Evolutionary conservation across 2,888 invertebrate species (phyloP).

Genomic region (Oxyscelio sp.): DNA sequence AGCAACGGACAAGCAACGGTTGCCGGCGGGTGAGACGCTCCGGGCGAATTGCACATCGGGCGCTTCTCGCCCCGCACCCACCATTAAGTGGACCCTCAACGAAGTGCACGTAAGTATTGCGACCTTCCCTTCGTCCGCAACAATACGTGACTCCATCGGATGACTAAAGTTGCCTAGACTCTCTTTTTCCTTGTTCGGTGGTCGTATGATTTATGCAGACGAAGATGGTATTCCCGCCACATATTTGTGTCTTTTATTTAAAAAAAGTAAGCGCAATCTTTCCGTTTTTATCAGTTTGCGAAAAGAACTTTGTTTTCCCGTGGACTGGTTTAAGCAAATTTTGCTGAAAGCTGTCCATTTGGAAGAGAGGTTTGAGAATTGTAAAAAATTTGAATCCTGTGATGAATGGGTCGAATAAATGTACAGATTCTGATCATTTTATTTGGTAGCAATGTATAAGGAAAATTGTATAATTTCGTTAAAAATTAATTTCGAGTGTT

Average conservation of each 20-base stretch:
- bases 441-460: no score
- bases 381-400: no score
- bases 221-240: conserved; percentile 52
- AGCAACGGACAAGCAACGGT: conserved; percentile 84
- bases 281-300: no score
- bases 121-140: conserved; percentile 46
- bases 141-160: conserved; percentile 84
- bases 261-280: conserved; percentile 42
- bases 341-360: no score
- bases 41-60: conserved; percentile 87
- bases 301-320: no score
- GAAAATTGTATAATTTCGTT: no score
- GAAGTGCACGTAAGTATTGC: conserved; percentile 85
- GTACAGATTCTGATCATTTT: no score
- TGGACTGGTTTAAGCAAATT: no score
- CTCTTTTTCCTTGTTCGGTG: conserved; percentile 53
- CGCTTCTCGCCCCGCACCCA: conserved; percentile 85
- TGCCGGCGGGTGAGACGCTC: conserved; percentile 84
- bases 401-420: no score
- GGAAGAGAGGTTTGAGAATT: no score
- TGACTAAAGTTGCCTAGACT: conserved; percentile 81
- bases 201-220: conserved; percentile 64
- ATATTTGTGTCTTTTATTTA: conserved; percentile 51
- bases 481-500: no score
- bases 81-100: conserved; percentile 87